Evolutionary conservation across 2,888 invertebrate genomes (phyloP).

Genomic region (Nemotelus nigrinus): DNA sequence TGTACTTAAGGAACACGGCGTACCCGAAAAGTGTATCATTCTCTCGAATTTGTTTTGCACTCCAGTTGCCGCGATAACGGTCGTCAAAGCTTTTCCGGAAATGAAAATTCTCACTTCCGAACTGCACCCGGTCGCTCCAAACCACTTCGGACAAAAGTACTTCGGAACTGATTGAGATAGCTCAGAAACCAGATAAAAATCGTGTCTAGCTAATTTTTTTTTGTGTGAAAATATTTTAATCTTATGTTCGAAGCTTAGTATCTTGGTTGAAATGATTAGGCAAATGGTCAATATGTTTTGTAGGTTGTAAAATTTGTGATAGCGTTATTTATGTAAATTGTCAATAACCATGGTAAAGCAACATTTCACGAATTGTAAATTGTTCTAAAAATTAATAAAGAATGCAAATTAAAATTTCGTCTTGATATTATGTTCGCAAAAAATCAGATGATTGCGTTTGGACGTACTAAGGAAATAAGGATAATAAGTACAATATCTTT

Average conservation of each 20-base stretch:
- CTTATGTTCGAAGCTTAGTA: neutral
- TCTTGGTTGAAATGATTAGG: neutral
- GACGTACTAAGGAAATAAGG: too few species aligned
- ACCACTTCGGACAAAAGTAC: conserved; percentile 98
- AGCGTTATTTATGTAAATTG: neutral
- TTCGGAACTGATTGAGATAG: conserved; percentile 90
- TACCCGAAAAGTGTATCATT: conserved; percentile 93
- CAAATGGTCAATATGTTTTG: neutral
- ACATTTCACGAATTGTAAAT: too few species aligned
- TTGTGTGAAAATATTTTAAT: neutral
- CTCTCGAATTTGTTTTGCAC: conserved; percentile 98
- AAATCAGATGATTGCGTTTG: too few species aligned
- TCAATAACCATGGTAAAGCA: neutral
- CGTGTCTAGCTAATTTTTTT: neutral
- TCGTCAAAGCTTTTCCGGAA: conserved; percentile 85
- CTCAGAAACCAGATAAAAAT: neutral
- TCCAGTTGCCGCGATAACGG: conserved; percentile 85
- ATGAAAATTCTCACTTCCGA: conserved; percentile 97
- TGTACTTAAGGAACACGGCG: conserved; percentile 92
- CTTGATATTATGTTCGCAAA: too few species aligned
- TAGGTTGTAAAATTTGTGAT: neutral
- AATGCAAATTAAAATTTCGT: too few species aligned
- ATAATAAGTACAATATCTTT: too few species aligned
- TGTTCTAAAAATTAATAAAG: too few species aligned
- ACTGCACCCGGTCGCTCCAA: conserved; percentile 92